phyloP scores from a whole-genome alignment of 1,140 invertebrate species.

The Caenorhabditis latens region DNA sequence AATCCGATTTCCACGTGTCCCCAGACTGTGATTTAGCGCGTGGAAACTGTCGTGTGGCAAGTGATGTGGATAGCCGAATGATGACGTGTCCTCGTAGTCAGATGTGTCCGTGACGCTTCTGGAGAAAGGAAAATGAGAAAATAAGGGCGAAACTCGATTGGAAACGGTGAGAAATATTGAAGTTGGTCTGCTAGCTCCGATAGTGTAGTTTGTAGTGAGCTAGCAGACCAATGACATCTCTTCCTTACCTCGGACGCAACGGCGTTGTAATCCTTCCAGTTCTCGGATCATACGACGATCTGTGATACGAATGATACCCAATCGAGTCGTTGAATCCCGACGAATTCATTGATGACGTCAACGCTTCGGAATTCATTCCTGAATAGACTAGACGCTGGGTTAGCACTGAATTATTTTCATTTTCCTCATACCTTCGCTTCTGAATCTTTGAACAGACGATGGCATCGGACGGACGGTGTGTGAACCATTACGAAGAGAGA shows the following conservation, averaged over 20 bases:
- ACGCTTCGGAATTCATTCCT: conserved; percentile 49
- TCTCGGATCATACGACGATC: conserved; percentile 40
- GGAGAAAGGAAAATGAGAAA: not conserved
- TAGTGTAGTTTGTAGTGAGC: not conserved
- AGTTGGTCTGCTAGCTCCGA: not conserved
- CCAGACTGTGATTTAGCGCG: not conserved
- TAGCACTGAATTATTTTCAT: not conserved
- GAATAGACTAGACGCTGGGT: not conserved
- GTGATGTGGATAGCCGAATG: conserved; percentile 24
- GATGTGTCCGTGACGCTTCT: conserved; percentile 50
- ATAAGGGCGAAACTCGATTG: not conserved
- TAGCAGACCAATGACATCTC: too few relatives aligned
- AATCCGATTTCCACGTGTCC: not conserved
- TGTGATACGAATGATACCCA: conserved; percentile 46
- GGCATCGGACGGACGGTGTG: conserved; percentile 49
- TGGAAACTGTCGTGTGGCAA: conserved; percentile 33
- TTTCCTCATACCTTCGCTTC: conserved; percentile 48
- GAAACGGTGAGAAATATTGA: too few relatives aligned
- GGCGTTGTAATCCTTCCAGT: not conserved
- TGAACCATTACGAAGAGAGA: not conserved
- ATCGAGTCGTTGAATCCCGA: conserved; percentile 51
- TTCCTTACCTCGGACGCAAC: conserved; percentile 19
- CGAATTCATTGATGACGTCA: conserved; percentile 44
- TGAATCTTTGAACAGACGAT: conserved; percentile 55
- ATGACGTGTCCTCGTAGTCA: not conserved